A percentile compares a stretch with the other conserved stretches of the same genome.
Conservation (phyloP, 1,140 invertebrate genomes). For the Hestina assimilis region DNA sequence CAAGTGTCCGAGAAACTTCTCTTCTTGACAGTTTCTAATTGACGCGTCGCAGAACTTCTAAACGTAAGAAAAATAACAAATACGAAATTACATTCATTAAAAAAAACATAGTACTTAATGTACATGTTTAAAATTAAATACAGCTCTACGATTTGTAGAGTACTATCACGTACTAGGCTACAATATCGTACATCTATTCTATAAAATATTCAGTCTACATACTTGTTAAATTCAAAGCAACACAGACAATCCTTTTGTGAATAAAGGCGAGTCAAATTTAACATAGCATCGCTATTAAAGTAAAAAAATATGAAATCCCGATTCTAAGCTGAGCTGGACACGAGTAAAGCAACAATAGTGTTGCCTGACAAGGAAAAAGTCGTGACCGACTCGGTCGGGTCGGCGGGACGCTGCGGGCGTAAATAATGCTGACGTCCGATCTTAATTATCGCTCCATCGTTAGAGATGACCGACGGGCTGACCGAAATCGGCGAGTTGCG, state of each 20-base stretch:
- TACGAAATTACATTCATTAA: too few species aligned
- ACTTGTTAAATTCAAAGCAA: too few species aligned
- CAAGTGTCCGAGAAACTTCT: too few species aligned
- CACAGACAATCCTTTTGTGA: too few species aligned
- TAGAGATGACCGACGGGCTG: conserved; percentile 70
- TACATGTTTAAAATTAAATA: too few species aligned
- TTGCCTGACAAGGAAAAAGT: conserved; percentile 70
- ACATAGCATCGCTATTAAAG: conserved; percentile 9
- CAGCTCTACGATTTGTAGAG: not conserved
- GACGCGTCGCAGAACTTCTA: too few species aligned
- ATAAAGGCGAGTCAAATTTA: not conserved
- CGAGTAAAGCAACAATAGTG: conserved; percentile 64
- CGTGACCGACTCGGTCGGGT: conserved; percentile 66
- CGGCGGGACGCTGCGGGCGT: conserved; percentile 67
- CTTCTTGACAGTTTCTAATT: too few species aligned
- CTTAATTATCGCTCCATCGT: conserved; percentile 75
- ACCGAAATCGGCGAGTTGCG: conserved; percentile 69
- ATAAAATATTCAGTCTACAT: too few species aligned
- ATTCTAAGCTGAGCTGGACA: conserved; percentile 12
- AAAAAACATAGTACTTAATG: too few species aligned
- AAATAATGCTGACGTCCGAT: conserved; percentile 74
- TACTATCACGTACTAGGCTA: too few species aligned
- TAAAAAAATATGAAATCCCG: conserved; percentile 27
- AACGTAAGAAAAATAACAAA: too few species aligned
- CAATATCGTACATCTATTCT: too few species aligned